Evolutionary conservation across 1,140 invertebrate genomes (phyloP), one percentile per base, ranked within the genome.

Genomic region (Agrilus planipennis): DNA sequence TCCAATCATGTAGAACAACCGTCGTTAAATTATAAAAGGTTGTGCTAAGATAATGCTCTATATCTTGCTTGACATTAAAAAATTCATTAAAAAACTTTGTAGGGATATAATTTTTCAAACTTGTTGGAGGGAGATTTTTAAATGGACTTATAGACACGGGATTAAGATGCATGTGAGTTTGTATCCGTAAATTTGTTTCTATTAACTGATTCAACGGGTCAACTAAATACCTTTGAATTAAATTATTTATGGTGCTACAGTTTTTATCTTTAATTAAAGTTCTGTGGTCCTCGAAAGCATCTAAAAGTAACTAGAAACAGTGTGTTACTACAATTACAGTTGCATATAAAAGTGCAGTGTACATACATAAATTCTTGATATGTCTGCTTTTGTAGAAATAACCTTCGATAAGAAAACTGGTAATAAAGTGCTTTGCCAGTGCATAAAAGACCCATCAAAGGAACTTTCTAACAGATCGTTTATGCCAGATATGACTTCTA

Each of bases 1-100:
- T 87, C 90, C 93, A 98, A 65, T 99, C 91, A 53, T 97, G 92
- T 12, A 96, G 66, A 12, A 94, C 91, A 20, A 99, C 90, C 1
- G 93, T 93, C 0, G 93, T 97, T 51, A 98, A 69, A 65, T 98
- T 96, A 64, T 99, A 99, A 65, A 96, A 98, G 46, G 87, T 95
- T 49, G 80, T 79, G 48, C 92, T 89, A 28, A 99, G 70, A 63
- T 97, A 95, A 57, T 89, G 78, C 62, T 96, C 93, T 3, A 93
- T 76, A 54, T 79, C 69, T 64, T 77, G 64, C 45, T 54, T 57
- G 20, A 61, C 47, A 44, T 47, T 51, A 17, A 55, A 56, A 37
- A 57, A 60, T 27, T 41, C 23, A 34, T 50, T 44, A 31, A 47
- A 39, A 22, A 61, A 43, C 16, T 42, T 40, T 11, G 44, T 23